Base-by-base conservation (phyloP, 1,140 invertebrate genomes). In the Thaumetopoea pityocampa region DNA sequence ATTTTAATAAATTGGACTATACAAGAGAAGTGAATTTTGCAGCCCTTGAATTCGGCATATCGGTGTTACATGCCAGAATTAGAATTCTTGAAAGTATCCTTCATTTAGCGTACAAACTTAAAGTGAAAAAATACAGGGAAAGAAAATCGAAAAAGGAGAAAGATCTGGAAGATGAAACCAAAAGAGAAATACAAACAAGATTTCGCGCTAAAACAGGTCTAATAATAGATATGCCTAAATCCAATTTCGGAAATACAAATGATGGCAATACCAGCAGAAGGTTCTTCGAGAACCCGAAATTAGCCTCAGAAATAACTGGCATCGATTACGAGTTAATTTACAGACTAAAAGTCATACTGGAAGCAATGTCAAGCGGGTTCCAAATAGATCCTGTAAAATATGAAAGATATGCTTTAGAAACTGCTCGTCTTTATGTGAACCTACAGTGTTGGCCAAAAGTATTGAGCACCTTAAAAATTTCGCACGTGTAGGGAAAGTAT, bases 211-310 rank as follows among this genome's bases (percentile, higher is more conserved):
- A 23, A 2, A 23, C 22, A 23, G 22, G 22, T 23, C 22, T 23
- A 2, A 23, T 23, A 23, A 23, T 23, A 23, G 22, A 23, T 23
- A 23, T 23, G 22, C 22, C 22, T 23, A 23, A 57, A 48, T 27
- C 20, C 10, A 56, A 54, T 19, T 61, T 44, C 32, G 74, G 74
- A 4, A 77, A 47, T 27, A 52, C 67, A 2, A 80, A 81, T 51
- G 66, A 71, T 38, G 68, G 73, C 6, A 83, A 77, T 48, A 79
- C 72, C n/a, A 67, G 68, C 26, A 42, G 68, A 18, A 52, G 67
- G 20, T 74, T 76, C 62, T 73, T 80, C 52, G 28, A 51, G 11
- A 47, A 71, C 28, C 19, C 53, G 5, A 26, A 56, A 35, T n/a
- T 52, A 15, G 29, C 51, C 14, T 22, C 59, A 12, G 40, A 51